Conservation (phyloP, 2,888 invertebrate species). For the Ormyrus rosae region DNA sequence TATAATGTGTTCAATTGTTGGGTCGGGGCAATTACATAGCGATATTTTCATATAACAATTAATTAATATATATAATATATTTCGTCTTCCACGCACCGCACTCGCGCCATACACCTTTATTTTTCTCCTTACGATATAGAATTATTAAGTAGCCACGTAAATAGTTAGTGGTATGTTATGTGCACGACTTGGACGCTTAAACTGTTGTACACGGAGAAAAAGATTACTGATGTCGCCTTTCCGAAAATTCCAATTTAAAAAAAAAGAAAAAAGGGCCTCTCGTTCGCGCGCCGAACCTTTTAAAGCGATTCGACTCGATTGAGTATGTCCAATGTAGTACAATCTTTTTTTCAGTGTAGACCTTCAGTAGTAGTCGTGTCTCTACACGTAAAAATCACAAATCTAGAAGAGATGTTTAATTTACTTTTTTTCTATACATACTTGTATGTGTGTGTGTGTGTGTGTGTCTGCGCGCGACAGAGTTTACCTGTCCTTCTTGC, state of each 20-base stretch:
- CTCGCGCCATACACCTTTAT: constrained; percentile 1
- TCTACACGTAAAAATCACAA: constrained; percentile 50
- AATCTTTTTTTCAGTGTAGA: constrained; percentile 55
- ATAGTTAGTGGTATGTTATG: constrained; percentile 56
- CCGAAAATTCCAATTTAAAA: not conserved
- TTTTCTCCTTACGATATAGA: constrained; percentile 53
- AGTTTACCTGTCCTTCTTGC: constrained; percentile 1
- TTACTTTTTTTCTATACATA: constrained; percentile 43
- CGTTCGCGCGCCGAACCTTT: not conserved
- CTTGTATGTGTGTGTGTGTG: constrained; percentile 52
- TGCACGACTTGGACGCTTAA: constrained; percentile 37
- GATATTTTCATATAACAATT: constrained; percentile 11
- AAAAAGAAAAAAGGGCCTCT: not conserved
- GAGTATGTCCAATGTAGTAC: constrained; percentile 44
- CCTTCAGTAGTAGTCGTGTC: not conserved
- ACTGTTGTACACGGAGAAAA: constrained; percentile 24
- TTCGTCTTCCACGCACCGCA: constrained; percentile 38
- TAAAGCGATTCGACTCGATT: not conserved
- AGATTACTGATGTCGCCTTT: not conserved
- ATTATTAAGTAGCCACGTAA: constrained; percentile 59
- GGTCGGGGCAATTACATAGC: constrained; percentile 41
- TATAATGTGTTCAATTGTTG: constrained; percentile 32
- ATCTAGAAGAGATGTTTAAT: constrained; percentile 44
- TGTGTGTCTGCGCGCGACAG: not conserved
- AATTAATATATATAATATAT: not conserved